Conservation (phyloP, 2,888 invertebrate genomes). For the Aradus depressus region DNA sequence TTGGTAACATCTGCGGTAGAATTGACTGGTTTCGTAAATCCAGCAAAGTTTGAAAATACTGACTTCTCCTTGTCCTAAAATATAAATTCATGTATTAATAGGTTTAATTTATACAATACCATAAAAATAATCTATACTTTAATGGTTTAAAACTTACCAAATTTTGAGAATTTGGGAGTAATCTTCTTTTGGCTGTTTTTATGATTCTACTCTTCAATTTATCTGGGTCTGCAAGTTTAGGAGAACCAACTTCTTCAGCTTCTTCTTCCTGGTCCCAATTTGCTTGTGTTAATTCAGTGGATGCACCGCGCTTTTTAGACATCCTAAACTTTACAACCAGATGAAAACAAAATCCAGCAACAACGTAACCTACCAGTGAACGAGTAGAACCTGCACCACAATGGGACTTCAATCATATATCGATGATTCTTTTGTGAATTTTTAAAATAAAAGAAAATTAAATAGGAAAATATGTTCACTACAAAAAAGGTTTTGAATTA, state of each 20-base stretch:
- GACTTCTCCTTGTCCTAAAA: not conserved
- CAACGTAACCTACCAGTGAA: not conserved
- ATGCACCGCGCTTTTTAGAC: constrained; percentile 57
- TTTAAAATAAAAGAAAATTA: no score
- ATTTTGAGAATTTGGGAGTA: no score
- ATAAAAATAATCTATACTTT: no score
- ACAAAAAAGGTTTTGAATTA: no score
- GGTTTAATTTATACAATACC: no score
- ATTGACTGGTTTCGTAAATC: constrained; percentile 17
- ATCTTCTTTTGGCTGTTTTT: constrained; percentile 62
- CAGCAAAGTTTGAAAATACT: constrained; percentile 27
- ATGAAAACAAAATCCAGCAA: not conserved
- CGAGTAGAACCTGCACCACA: not conserved
- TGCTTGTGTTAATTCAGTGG: constrained; percentile 57
- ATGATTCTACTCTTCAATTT: constrained; percentile 64
- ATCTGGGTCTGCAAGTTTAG: constrained; percentile 42
- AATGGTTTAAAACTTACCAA: no score
- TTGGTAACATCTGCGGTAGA: constrained; percentile 16
- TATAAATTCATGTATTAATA: no score
- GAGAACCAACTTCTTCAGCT: constrained; percentile 33
- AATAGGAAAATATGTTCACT: no score
- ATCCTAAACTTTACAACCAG: no score
- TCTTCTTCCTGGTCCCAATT: constrained; percentile 56
- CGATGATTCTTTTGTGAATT: constrained; percentile 1
- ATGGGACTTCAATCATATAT: not conserved